Percentiles rank a stretch among this genome's conserved stretches.
phyloP scores from a whole-genome alignment of 2,797 vertebrate genomes.

The Sebastiscus albofasciatus region DNA sequence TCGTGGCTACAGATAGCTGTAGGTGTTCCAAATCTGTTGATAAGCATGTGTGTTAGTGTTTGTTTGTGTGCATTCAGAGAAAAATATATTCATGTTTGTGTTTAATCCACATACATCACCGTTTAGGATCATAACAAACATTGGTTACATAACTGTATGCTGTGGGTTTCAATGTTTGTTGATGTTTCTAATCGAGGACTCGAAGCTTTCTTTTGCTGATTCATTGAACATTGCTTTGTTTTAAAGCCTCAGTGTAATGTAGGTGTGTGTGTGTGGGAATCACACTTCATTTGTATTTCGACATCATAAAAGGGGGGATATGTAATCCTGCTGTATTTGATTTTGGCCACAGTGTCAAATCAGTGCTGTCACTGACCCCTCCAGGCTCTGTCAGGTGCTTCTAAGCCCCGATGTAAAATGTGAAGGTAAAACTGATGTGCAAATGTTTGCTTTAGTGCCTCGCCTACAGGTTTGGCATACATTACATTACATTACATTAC shows the following conservation, averaged over 20 bases:
- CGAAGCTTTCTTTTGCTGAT: background rate
- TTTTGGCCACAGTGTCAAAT: background rate
- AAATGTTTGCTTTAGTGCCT: background rate
- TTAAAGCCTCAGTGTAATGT: background rate
- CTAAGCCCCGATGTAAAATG: background rate
- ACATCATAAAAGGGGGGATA: background rate
- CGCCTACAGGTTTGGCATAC: background rate
- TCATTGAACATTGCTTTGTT: background rate
- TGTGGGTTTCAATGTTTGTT: conserved; percentile 23
- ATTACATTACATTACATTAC: background rate
- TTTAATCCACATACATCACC: conserved; percentile 23
- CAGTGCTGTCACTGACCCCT: background rate
- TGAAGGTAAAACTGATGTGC: background rate
- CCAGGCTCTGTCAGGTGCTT: background rate
- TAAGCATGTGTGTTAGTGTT: background rate
- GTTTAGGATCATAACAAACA: conserved; percentile 30
- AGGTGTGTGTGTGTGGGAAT: background rate
- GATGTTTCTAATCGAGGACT: conserved; percentile 3
- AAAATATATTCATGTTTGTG: background rate
- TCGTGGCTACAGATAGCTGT: background rate
- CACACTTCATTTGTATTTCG: background rate
- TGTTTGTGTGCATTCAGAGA: background rate
- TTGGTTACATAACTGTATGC: conserved; percentile 19
- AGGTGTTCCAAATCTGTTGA: background rate
- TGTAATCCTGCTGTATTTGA: background rate